Evolutionary conservation across 2,797 vertebrate species (phyloP).

Genomic region (Arremon aurantiirostris): DNA sequence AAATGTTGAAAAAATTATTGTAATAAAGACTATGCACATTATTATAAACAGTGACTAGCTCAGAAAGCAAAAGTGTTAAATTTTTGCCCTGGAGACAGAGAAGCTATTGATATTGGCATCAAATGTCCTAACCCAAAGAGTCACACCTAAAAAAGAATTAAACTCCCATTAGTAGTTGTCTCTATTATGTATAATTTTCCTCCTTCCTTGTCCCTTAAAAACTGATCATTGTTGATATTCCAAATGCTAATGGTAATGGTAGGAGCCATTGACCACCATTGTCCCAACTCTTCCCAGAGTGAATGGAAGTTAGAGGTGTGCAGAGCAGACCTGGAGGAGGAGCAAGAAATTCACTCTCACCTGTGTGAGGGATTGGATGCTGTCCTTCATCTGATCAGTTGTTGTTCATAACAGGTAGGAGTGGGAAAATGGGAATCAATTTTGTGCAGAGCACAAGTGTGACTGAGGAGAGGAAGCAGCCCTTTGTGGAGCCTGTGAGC

Average conservation of each 20-base stretch:
- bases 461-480: background rate
- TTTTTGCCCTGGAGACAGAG: background rate
- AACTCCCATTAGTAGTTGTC: background rate
- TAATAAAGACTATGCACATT: constrained; percentile 38
- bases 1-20: constrained; percentile 54
- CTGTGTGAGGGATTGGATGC: background rate
- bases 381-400: background rate
- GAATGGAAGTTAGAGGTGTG: background rate
- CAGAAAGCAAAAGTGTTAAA: constrained; percentile 26
- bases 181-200: background rate
- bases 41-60: constrained; percentile 46
- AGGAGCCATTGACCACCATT: background rate
- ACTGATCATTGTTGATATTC: background rate
- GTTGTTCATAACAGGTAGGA: background rate
- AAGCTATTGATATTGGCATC: constrained; percentile 37
- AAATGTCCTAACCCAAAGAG: background rate
- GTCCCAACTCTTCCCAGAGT: background rate
- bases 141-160: constrained; percentile 5
- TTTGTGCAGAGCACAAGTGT: background rate
- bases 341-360: background rate
- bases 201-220: background rate
- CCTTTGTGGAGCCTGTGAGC: background rate
- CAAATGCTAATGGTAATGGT: background rate
- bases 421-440: background rate
- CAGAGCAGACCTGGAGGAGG: background rate